These are phyloP conservation scores for Oikopleura albicans DNA, from an alignment of 23 tunicate genomes.

Conservation along the genomic window DNA sequence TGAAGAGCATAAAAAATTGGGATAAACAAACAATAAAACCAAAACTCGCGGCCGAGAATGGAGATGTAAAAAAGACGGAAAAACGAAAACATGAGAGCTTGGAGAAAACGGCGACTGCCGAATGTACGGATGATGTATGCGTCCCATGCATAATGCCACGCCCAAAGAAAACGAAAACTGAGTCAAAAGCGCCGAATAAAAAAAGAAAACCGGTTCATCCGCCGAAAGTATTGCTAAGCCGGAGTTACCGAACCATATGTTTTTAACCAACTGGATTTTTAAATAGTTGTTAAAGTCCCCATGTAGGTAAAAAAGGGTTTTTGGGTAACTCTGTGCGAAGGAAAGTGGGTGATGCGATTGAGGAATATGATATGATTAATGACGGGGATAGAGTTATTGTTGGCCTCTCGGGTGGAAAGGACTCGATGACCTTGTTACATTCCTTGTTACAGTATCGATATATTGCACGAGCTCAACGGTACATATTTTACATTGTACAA, in stretches of 20 bases:
- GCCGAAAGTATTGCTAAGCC: not conserved
- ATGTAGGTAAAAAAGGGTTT: no score
- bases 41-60: not conserved
- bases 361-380: slow-evolving; percentile 59
- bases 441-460: not conserved
- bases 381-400: slow-evolving; percentile 66
- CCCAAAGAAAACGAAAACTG: not conserved
- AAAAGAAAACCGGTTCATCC: slow-evolving; percentile 13
- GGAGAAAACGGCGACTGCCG: not conserved
- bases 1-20: not conserved
- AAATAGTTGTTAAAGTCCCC: no score
- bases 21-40: not conserved
- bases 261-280: no score
- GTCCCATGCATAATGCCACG: not conserved
- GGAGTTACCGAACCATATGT: no score
- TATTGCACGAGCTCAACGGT: not conserved
- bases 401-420: slow-evolving; percentile 94
- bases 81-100: not conserved
- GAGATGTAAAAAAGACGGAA: not conserved
- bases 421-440: slow-evolving; percentile 9
- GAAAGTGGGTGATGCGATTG: slow-evolving; percentile 40
- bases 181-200: not conserved
- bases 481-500: no score
- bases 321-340: no score
- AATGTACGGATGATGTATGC: slow-evolving; percentile 13